Evolutionary conservation across 2,888 invertebrate species (phyloP).

Genomic region (Anthophora plumipes): DNA sequence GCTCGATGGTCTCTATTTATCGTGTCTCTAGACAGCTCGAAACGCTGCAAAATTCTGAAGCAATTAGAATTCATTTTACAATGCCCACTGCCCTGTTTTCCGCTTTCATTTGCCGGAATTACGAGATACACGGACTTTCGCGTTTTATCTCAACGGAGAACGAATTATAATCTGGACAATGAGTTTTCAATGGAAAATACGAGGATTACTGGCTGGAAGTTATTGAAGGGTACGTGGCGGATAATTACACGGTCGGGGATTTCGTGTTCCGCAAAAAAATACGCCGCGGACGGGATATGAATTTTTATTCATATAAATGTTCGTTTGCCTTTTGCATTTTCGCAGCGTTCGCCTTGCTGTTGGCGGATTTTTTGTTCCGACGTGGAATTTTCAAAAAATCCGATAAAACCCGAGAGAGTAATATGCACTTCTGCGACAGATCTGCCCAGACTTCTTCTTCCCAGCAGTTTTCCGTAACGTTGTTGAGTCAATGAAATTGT

Average conservation of each 20-base stretch:
- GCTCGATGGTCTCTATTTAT: background rate
- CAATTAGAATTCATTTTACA: too few relatives aligned
- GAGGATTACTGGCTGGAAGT: conserved; percentile 53
- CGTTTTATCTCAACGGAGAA: conserved; percentile 25
- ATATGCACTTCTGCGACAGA: background rate
- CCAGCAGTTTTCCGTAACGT: too few relatives aligned
- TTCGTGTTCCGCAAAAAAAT: conserved; percentile 12
- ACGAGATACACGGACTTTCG: conserved; percentile 1
- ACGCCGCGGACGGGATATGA: conserved; percentile 8
- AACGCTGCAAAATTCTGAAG: too few relatives aligned
- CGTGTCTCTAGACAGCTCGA: too few relatives aligned
- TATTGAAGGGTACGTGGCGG: conserved; percentile 45
- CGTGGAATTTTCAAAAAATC: conserved; percentile 4
- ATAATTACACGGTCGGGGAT: conserved; percentile 45
- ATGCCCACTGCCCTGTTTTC: background rate
- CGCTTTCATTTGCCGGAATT: background rate
- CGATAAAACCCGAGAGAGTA: background rate
- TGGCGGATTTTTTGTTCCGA: conserved; percentile 6
- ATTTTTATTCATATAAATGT: conserved; percentile 39
- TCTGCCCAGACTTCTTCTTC: conserved; percentile 19
- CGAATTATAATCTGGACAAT: conserved; percentile 25
- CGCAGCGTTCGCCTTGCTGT: background rate
- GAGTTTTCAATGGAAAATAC: conserved; percentile 42
- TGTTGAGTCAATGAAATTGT: too few relatives aligned
- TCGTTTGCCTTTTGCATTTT: conserved; percentile 16